Evolutionary conservation across 2,113 vertebrate genomes (phyloP).

Genomic region (Salvelinus sp.): DNA sequence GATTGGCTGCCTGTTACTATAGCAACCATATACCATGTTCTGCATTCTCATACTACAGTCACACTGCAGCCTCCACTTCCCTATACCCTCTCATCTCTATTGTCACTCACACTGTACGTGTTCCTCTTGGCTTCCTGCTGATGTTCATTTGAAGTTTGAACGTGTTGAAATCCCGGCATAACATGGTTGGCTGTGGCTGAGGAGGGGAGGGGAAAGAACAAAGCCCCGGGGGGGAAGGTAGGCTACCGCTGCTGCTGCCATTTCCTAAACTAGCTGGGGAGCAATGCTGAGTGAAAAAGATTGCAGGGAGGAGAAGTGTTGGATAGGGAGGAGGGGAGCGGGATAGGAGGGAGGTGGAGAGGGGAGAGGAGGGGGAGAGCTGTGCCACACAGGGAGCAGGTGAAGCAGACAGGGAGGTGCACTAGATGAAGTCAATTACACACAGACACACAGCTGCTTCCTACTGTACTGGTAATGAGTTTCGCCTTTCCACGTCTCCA

Average conservation of each 20-base stretch:
- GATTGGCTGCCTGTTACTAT: neutral
- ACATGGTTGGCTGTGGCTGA: neutral
- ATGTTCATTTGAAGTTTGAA: neutral
- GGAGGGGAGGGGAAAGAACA: neutral
- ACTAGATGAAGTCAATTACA: constrained; percentile 52
- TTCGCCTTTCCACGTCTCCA: constrained; percentile 36
- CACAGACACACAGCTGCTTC: constrained; percentile 17
- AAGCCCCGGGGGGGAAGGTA: neutral
- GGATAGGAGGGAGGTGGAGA: neutral
- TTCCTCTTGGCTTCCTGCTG: neutral
- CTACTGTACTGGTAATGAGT: constrained; percentile 38
- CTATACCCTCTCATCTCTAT: too few species aligned
- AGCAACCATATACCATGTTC: neutral
- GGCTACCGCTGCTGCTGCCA: neutral
- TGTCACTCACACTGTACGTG: too few species aligned
- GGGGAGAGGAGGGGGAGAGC: neutral
- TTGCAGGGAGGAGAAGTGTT: neutral
- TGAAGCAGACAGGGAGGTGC: constrained; percentile 22
- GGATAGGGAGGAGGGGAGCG: neutral
- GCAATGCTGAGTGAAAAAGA: neutral
- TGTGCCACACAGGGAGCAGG: neutral
- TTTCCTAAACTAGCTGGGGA: neutral
- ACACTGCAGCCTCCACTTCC: too few species aligned
- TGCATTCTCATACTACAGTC: neutral
- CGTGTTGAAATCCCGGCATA: neutral